Evolutionary conservation across 2,888 invertebrate genomes (phyloP), one percentile per base, ranked within the genome.

Genomic region (Aspidapion aeneum): DNA sequence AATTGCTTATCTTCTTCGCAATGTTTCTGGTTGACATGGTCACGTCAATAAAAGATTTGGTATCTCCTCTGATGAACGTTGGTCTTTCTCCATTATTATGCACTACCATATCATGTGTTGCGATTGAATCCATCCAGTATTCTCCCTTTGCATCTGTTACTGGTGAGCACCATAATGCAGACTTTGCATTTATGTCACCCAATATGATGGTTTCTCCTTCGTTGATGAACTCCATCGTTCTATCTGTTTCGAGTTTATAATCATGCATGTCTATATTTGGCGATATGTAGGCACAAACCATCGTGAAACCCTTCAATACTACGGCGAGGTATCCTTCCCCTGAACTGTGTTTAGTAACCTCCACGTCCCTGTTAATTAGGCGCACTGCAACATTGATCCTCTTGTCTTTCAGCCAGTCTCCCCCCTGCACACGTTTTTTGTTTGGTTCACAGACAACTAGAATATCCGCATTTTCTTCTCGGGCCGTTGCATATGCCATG

Each of bases 151-250:
- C 57, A 60, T 73, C 63, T 7, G 69, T 64, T 16, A 5, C 12
- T 48, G 66, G 63, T 65, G 71, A 69, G 12, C 70, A 70, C 71
- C 71, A 73, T 60, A 70, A 64, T 21, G 62, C 22, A 18, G 58
- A 50, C 48, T 58, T 58, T 3, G 50, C 50, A 50, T 58, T 58
- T 52, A 52, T 52, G 19, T 52, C 7, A 19, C 52, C 52, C 52
- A 19, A 17, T 52, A 52, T 19, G 19, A 52, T 52, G 17, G 52
- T 52, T 52, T 19, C 52, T 7, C 19, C 19, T 52, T 52, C 18
- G 52, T 19, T 52, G 19, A 52, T 52, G 5, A 7, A 18, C 18
- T 52, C 19, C 3, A 52, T 52, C n/a, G n/a, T 52, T 17, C 52
- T 52, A 19, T 52, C 52, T 52, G n/a, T n/a, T n/a, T 52, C 52